Conservation (phyloP, 2,888 invertebrate species). For the Dicranocentrus wangi region DNA sequence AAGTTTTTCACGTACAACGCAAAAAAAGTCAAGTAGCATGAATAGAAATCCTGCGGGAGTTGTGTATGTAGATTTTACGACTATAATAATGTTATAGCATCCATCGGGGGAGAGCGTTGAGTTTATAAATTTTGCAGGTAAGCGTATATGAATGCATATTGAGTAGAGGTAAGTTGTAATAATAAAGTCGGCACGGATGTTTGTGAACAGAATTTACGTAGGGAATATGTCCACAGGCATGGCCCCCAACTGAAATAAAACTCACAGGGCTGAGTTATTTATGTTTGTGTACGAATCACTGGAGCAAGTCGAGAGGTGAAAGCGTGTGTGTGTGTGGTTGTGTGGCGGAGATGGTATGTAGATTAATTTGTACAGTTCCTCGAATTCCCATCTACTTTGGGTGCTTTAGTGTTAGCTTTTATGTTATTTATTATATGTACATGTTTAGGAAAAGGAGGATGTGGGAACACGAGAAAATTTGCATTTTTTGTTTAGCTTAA, state of each 20-base stretch:
- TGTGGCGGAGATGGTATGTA: slow-evolving; percentile 18
- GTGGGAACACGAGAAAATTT: slow-evolving; percentile 1
- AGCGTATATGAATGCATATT: slow-evolving; percentile 10
- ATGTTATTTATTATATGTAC: background rate
- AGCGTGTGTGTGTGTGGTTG: background rate
- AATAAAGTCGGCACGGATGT: no score
- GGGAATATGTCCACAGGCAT: background rate
- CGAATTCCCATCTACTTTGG: slow-evolving; percentile 27
- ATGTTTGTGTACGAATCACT: background rate
- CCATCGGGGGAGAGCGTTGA: background rate
- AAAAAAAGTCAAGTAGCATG: background rate
- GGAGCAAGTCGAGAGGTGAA: background rate
- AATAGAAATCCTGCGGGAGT: background rate
- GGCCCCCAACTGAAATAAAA: background rate
- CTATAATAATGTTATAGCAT: background rate
- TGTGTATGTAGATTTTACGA: background rate
- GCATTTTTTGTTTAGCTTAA: background rate
- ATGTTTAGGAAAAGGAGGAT: background rate
- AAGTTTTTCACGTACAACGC: background rate
- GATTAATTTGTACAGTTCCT: slow-evolving; percentile 33
- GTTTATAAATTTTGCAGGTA: background rate
- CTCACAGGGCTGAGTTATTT: slow-evolving; percentile 6
- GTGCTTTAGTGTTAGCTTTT: no score
- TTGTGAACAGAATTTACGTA: background rate
- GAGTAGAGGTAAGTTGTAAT: background rate